These are phyloP conservation scores for Sorex araneus DNA, from an alignment of 2,113 vertebrate species.

Conservation along the genomic window DNA sequence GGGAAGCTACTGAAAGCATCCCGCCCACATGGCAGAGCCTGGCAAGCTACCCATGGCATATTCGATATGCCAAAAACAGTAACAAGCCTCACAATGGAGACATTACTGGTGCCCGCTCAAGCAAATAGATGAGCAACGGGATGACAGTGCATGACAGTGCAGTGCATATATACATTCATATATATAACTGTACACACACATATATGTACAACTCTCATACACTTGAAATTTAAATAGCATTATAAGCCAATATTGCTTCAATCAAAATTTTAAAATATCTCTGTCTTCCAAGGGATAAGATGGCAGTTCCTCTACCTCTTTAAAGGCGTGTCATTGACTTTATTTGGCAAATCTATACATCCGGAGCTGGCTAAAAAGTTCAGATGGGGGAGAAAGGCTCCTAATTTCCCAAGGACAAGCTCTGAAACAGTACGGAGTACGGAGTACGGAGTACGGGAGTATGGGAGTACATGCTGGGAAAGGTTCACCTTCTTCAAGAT, in stretches of 20 bases:
- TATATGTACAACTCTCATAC: neutral
- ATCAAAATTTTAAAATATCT: neutral
- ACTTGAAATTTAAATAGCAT: neutral
- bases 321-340: neutral
- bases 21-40: too few relatives aligned
- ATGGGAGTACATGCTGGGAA: neutral
- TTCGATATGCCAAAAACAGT: too few relatives aligned
- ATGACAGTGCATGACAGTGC: too few relatives aligned
- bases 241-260: neutral
- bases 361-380: neutral
- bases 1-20: too few relatives aligned
- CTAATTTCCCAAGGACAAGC: neutral
- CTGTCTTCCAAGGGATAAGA: neutral
- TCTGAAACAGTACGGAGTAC: too few relatives aligned
- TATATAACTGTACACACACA: too few relatives aligned
- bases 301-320: neutral
- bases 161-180: too few relatives aligned
- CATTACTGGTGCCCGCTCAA: too few relatives aligned
- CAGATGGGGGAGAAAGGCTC: neutral
- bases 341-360: neutral
- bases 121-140: too few relatives aligned
- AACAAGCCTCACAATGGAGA: too few relatives aligned
- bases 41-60: too few relatives aligned
- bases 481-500: neutral
- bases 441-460: too few relatives aligned